Evolutionary conservation across 2,888 invertebrate species (phyloP), one percentile per base, ranked within the genome.

Genomic region (Onchidella celtica): DNA sequence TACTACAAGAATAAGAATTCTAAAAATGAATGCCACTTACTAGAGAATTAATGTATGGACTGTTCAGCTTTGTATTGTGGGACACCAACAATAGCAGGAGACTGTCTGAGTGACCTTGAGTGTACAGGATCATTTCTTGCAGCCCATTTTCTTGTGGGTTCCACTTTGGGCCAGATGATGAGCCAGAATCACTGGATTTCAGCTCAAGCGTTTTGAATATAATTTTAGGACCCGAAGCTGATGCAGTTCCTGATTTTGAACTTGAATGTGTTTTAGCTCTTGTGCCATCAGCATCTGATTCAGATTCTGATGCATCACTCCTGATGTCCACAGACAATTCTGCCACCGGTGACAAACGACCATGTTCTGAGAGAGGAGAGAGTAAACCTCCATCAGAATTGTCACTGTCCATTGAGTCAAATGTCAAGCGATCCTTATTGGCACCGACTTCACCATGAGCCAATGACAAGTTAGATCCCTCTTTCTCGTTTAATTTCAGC

Each of bases 71-170:
- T 17, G 85, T 83, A 17, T 81, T 85, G 57, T 85, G 84, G 21
- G 89, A 88, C 83, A 91, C 83, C 59, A 91, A 77, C 65, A 91
- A 75, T 36, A 90, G 63, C 21, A 91, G 85, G 65, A 90, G 86
- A 24, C 89, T 89, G 78, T 91, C 91, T 6, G 90, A 89, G 69
- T 90, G 89, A 77, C 90, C 88, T 83, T 91, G 91, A 27, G 89
- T 86, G 81, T 91, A 91, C 74, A 91, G 73, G 27, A 86, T 88
- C 40, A 90, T 78, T 59, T 89, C 88, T 72, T 87, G 83, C 11
- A 90, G 81, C 11, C 86, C 86, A 29, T 88, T 86, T 81, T 83
- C 82, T 36, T 84, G 85, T 9, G 88, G 85, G 17, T 78, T 83
- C 88, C 88, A 88, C 21, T 70, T 59, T 27, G 63, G 14, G 6